Conservation (phyloP, 2,888 invertebrate genomes). For the Dorcus parallelipipedus region DNA sequence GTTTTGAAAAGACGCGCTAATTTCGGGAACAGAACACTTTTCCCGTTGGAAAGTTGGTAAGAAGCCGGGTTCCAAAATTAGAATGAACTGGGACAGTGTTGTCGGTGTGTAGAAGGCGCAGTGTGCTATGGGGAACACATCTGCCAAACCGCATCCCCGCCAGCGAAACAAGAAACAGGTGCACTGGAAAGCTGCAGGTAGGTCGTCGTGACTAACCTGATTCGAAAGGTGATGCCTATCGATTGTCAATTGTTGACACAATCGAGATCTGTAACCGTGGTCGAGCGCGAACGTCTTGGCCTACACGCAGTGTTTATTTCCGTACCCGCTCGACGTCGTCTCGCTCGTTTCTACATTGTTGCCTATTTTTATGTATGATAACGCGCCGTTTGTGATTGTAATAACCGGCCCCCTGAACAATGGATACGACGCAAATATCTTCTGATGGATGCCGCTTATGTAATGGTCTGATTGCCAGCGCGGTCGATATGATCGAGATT, state of each 20-base stretch:
- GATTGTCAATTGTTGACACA: constrained; percentile 7
- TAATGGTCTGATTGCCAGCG: not conserved
- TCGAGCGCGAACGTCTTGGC: not conserved
- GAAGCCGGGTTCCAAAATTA: constrained; percentile 37
- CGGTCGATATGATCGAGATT: not conserved
- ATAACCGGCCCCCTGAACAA: not conserved
- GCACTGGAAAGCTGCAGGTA: constrained; percentile 86
- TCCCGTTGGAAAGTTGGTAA: constrained; percentile 31
- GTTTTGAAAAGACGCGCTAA: too few species aligned
- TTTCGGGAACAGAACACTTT: constrained; percentile 12
- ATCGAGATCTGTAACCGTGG: constrained; percentile 3
- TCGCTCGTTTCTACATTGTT: constrained; percentile 16
- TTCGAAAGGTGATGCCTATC: constrained; percentile 2
- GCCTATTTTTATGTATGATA: constrained; percentile 28
- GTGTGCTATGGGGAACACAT: constrained; percentile 62
- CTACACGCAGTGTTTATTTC: constrained; percentile 25
- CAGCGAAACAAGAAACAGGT: constrained; percentile 69
- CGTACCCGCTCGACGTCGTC: constrained; percentile 12
- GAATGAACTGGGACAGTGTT: constrained; percentile 34
- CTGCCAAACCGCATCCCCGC: constrained; percentile 58
- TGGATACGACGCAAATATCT: not conserved
- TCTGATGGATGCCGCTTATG: not conserved
- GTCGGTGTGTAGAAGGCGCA: constrained; percentile 32
- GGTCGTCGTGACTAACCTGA: constrained; percentile 26
- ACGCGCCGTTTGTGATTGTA: not conserved